phyloP scores from a whole-genome alignment of 2,888 invertebrate genomes.

The Pyralis farinalis region DNA sequence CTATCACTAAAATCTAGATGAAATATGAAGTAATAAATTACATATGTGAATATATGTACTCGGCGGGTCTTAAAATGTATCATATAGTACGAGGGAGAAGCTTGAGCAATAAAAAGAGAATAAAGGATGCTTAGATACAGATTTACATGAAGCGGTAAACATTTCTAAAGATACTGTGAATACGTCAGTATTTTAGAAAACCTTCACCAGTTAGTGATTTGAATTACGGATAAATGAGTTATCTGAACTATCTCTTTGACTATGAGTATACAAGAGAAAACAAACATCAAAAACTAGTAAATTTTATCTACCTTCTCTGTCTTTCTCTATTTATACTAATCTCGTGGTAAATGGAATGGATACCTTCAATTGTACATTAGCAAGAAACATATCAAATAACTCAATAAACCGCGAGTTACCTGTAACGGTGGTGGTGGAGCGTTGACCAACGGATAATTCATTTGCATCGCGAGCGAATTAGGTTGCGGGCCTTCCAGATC shows the following conservation, averaged over 20 bases:
- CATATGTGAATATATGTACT: too few relatives aligned
- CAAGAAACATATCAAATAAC: conserved; percentile 4
- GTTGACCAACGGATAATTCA: conserved; percentile 83
- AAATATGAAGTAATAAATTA: too few relatives aligned
- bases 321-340: too few relatives aligned
- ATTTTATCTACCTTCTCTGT: too few relatives aligned
- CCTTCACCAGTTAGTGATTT: conserved; percentile 2
- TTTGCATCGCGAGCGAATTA: conserved; percentile 84
- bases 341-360: too few relatives aligned
- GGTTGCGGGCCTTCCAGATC: conserved; percentile 67
- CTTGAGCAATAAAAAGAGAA: conserved; percentile 8
- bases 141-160: conserved; percentile 2
- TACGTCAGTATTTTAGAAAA: conserved; percentile 4
- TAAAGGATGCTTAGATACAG: not conserved
- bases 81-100: not conserved
- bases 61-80: too few relatives aligned
- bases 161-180: conserved; percentile 10
- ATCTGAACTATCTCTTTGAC: not conserved
- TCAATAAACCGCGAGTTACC: conserved; percentile 33
- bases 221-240: not conserved
- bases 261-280: too few relatives aligned
- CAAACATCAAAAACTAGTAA: too few relatives aligned
- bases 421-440: conserved; percentile 72
- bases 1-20: too few relatives aligned
- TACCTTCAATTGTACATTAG: too few relatives aligned